Conservation (phyloP, 2,113 vertebrate genomes). For the Rhinopomastus cyanomelas region DNA sequence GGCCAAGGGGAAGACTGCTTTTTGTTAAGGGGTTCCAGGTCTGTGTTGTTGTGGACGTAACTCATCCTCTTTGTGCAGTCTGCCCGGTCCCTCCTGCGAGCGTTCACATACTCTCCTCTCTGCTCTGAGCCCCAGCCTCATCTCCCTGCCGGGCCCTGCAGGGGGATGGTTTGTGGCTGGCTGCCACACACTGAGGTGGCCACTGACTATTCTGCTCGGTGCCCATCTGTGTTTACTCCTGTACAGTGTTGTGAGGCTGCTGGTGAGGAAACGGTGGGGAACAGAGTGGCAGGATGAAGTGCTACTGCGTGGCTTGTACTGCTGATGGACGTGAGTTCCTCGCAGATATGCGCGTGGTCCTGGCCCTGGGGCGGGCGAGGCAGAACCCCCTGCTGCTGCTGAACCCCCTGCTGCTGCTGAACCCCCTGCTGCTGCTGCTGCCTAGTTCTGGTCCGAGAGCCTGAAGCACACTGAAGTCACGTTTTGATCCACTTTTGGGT, state of each 20-base stretch:
- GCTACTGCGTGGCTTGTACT: background rate
- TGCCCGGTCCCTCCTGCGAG: background rate
- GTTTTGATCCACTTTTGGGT: background rate
- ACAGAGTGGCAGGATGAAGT: background rate
- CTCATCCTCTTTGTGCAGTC: background rate
- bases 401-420: background rate
- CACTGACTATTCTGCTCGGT: background rate
- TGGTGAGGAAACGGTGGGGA: background rate
- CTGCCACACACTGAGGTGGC: background rate
- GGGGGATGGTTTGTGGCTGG: background rate
- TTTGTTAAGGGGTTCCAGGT: background rate
- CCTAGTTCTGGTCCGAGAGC: background rate
- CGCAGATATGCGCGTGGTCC: rapidly evolving
- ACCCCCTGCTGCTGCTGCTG: rapidly evolving
- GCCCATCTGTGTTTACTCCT: background rate
- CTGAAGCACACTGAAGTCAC: background rate
- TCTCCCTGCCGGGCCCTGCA: background rate
- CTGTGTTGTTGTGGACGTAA: background rate
- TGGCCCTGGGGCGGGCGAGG: background rate
- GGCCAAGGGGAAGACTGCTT: background rate
- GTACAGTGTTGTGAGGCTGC: background rate
- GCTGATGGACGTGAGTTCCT: background rate
- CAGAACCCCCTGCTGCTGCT: background rate
- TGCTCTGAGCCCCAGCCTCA: background rate
- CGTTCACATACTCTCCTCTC: rapidly evolving